A percentile compares a stretch with the other conserved stretches of the same genome.
Conservation (phyloP, 2,888 invertebrate genomes). For the Brassicogethes aeneus region DNA sequence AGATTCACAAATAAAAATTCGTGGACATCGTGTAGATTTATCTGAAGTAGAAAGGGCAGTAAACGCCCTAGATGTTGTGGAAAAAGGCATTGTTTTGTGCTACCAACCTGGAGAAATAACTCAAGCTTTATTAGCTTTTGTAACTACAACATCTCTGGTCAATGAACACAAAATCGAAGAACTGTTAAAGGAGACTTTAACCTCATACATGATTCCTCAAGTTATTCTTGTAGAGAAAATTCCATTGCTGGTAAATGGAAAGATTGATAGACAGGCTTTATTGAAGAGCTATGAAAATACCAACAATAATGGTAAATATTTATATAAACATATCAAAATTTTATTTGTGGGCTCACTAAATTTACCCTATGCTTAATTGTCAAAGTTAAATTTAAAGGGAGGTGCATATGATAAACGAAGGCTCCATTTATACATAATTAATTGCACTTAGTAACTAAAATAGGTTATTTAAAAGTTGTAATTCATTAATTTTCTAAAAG, state of each 20-base stretch:
- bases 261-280: slow-evolving; percentile 72
- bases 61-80: slow-evolving; percentile 52
- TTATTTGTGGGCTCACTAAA: slow-evolving; percentile 6
- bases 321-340: slow-evolving; percentile 6
- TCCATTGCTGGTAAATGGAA: slow-evolving; percentile 77
- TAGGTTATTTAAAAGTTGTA: not conserved
- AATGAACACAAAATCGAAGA: slow-evolving; percentile 56
- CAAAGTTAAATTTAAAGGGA: too few species aligned
- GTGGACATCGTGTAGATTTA: slow-evolving; percentile 80
- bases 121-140: slow-evolving; percentile 64
- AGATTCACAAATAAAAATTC: slow-evolving; percentile 75
- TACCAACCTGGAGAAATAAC: slow-evolving; percentile 65
- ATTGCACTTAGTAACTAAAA: not conserved
- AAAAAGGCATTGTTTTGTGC: slow-evolving; percentile 71
- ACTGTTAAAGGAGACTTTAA: slow-evolving; percentile 53
- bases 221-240: slow-evolving; percentile 63
- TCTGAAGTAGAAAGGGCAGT: slow-evolving; percentile 75
- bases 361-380: too few species aligned
- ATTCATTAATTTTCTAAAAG: not conserved
- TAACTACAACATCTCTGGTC: slow-evolving; percentile 37
- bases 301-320: slow-evolving; percentile 54
- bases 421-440: too few species aligned
- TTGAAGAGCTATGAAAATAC: slow-evolving; percentile 65
- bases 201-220: slow-evolving; percentile 75
- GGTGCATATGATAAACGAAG: too few species aligned